Conservation (phyloP, 2,797 vertebrate species). For the Lithobates sylvaticus region DNA sequence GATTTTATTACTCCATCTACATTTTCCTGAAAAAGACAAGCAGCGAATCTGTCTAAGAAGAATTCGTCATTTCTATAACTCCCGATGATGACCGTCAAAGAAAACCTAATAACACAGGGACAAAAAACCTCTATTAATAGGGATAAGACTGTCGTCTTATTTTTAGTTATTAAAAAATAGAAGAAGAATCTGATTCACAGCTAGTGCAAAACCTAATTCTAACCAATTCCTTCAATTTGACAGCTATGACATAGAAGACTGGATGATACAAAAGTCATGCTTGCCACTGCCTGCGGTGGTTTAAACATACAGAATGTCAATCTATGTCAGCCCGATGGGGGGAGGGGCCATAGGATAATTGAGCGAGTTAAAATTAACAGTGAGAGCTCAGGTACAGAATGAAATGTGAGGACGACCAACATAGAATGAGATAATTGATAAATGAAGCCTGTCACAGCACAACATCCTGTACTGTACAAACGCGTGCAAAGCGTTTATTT, state of each 20-base stretch:
- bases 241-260: constrained; percentile 26
- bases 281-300: constrained; percentile 15
- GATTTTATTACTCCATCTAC: neutral
- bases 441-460: neutral
- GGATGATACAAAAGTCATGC: neutral
- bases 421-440: neutral
- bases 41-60: neutral
- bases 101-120: neutral
- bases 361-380: neutral
- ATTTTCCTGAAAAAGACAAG: neutral
- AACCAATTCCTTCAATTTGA: constrained; percentile 46
- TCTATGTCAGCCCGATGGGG: constrained; percentile 4
- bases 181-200: neutral
- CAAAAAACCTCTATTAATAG: constrained; percentile 3
- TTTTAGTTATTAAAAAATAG: constrained; percentile 22
- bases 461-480: neutral
- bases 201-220: constrained; percentile 17
- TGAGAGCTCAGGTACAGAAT: neutral
- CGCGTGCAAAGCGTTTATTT: neutral
- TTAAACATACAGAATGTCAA: neutral
- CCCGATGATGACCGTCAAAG: neutral
- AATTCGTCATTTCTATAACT: neutral
- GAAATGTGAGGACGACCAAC: constrained; percentile 9
- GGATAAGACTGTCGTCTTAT: constrained; percentile 12
- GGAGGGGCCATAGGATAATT: neutral